Conservation (phyloP, 53 echinoderm and acorn worm genomes). For the Echinarachnius parma region DNA sequence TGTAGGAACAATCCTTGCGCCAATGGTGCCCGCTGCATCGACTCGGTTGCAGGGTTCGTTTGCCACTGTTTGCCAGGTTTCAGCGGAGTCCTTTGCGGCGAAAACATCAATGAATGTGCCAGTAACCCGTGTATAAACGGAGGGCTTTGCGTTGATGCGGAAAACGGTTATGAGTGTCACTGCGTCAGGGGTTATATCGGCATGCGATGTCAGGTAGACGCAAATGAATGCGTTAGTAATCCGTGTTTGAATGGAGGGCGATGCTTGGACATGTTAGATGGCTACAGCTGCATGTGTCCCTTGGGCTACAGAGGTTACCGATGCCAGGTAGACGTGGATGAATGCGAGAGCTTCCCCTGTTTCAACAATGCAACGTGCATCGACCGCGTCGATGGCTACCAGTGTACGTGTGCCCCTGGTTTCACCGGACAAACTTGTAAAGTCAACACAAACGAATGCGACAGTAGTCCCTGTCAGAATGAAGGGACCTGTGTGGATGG, state of each 20-base stretch:
- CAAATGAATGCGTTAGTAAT: conserved; percentile 66
- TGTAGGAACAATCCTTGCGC: conserved; percentile 54
- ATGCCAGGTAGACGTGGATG: conserved; percentile 68
- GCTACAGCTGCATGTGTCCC: conserved; percentile 58
- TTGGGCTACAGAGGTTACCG: conserved; percentile 59
- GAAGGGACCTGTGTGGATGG: conserved; percentile 80
- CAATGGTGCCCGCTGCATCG: conserved; percentile 51
- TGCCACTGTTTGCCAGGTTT: conserved; percentile 71
- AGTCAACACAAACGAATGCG: conserved; percentile 69
- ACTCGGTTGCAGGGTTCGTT: conserved; percentile 51
- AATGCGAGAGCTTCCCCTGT: conserved; percentile 73
- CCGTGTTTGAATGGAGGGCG: conserved; percentile 63
- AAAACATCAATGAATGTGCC: conserved; percentile 70
- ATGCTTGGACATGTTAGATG: conserved; percentile 63
- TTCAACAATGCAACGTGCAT: conserved; percentile 58
- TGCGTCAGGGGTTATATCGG: conserved; percentile 74
- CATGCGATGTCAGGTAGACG: conserved; percentile 60
- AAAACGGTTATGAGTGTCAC: conserved; percentile 61
- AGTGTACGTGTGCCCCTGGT: conserved; percentile 66
- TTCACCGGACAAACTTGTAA: conserved; percentile 71
- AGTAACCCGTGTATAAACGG: conserved; percentile 63
- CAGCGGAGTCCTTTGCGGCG: conserved; percentile 60
- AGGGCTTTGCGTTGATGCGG: conserved; percentile 60
- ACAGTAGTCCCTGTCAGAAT: conserved; percentile 73
- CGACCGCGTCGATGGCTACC: conserved; percentile 54